Conservation (phyloP, 1,140 invertebrate genomes). For the Bradysia coprophila region DNA sequence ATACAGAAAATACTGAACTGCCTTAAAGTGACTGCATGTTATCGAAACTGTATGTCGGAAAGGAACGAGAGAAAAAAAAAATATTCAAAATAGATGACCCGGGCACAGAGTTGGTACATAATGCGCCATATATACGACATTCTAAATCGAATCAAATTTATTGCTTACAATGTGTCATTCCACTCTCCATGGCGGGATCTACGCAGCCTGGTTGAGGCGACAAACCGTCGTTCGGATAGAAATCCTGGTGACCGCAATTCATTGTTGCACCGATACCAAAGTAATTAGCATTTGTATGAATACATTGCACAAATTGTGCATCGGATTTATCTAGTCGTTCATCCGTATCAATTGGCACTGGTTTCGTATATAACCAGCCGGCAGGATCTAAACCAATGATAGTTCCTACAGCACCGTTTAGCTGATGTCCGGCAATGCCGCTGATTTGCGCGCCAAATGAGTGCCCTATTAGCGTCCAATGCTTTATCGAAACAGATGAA, state of each 20-base stretch:
- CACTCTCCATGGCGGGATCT: conserved; percentile 23
- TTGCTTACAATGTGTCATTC: neutral
- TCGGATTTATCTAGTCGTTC: conserved; percentile 51
- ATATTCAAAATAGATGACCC: too few relatives aligned
- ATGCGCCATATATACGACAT: too few relatives aligned
- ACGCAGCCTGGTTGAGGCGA: conserved; percentile 61
- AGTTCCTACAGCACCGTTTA: conserved; percentile 24
- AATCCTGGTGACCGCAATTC: conserved; percentile 68
- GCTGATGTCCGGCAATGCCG: conserved; percentile 52
- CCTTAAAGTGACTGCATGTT: conserved; percentile 50
- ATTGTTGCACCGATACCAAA: conserved; percentile 50
- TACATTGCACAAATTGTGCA: conserved; percentile 75
- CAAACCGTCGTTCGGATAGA: conserved; percentile 65
- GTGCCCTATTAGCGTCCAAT: conserved; percentile 54
- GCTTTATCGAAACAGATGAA: conserved; percentile 24
- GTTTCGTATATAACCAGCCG: conserved; percentile 53
- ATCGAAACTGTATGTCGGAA: conserved; percentile 29
- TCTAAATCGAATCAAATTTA: neutral
- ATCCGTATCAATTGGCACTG: conserved; percentile 31
- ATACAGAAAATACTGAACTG: conserved; percentile 44
- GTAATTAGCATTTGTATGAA: conserved; percentile 80
- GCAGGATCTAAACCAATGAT: conserved; percentile 52
- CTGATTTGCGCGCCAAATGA: conserved; percentile 79
- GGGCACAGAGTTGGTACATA: too few relatives aligned
- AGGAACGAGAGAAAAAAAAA: too few relatives aligned